Evolutionary conservation across 2,888 invertebrate genomes (phyloP).

Genomic region (Synanthedon myopaeformis): DNA sequence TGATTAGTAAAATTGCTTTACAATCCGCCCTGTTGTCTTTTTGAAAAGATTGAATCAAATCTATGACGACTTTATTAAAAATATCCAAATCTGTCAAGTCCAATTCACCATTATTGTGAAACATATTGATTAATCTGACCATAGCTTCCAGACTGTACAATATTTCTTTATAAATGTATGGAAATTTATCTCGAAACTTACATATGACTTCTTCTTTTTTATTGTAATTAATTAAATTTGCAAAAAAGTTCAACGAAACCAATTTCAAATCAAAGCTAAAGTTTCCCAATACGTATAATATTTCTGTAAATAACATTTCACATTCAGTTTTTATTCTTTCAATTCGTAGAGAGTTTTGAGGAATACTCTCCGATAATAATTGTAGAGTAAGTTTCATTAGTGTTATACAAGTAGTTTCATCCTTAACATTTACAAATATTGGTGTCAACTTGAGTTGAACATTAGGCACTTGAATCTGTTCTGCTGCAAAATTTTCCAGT

Average conservation of each 20-base stretch:
- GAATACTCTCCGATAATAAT: constrained; percentile 44
- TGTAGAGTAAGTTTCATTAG: constrained; percentile 43
- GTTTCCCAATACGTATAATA: constrained; percentile 39
- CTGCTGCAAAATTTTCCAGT: constrained; percentile 57
- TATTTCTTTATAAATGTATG: constrained; percentile 25
- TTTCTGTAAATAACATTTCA: constrained; percentile 23
- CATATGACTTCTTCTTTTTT: constrained; percentile 32
- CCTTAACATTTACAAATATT: constrained; percentile 43
- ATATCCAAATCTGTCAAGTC: constrained; percentile 23
- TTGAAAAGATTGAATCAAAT: constrained; percentile 23
- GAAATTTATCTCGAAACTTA: constrained; percentile 30
- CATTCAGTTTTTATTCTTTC: constrained; percentile 22
- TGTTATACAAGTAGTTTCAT: constrained; percentile 36
- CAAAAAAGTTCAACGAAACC: constrained; percentile 38
- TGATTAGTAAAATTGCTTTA: constrained; percentile 23
- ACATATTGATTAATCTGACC: constrained; percentile 29
- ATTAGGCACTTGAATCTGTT: constrained; percentile 40
- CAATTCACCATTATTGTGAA: constrained; percentile 42
- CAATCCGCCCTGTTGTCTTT: constrained; percentile 14
- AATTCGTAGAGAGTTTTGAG: constrained; percentile 34
- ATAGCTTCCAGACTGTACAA: constrained; percentile 31
- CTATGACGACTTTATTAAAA: constrained; percentile 26
- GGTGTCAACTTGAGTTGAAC: constrained; percentile 48
- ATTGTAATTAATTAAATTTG: constrained; percentile 23
- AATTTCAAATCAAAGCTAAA: constrained; percentile 49